phyloP scores from a whole-genome alignment of 2,113 vertebrate genomes.

The Thymallus thymallus region DNA sequence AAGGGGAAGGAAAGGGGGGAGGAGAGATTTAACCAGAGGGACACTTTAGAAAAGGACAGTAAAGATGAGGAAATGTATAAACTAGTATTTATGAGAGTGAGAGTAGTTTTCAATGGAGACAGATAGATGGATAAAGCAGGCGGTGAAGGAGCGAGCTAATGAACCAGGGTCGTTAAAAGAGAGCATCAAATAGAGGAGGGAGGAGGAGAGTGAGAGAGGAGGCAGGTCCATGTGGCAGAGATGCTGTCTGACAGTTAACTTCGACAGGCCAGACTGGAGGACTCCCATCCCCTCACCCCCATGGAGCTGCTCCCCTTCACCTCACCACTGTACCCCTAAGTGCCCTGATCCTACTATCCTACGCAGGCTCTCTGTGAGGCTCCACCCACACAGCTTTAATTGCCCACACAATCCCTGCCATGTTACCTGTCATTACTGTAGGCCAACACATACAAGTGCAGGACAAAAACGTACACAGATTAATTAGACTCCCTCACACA shows the following conservation, averaged over 20 bases:
- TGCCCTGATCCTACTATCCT: constrained; percentile 14
- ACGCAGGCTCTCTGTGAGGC: not conserved
- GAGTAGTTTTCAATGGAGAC: too few species aligned
- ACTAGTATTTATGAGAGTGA: too few species aligned
- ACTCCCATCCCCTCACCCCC: constrained; percentile 13
- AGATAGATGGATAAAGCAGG: too few species aligned
- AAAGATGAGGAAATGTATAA: not conserved
- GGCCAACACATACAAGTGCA: not conserved
- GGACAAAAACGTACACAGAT: not conserved
- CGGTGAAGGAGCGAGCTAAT: too few species aligned
- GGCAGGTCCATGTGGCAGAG: constrained; percentile 18
- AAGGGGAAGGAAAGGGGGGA: not conserved
- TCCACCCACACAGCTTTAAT: constrained; percentile 4
- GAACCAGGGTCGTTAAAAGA: too few species aligned
- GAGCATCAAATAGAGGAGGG: not conserved
- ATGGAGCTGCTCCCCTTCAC: not conserved
- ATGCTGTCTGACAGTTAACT: constrained; percentile 38
- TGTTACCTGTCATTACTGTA: not conserved
- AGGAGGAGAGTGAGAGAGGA: not conserved
- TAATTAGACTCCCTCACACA: not conserved
- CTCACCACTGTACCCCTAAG: not conserved
- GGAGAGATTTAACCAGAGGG: not conserved
- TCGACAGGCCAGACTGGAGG: constrained; percentile 27
- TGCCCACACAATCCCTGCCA: not conserved
- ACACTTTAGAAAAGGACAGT: not conserved